phyloP scores from a whole-genome alignment of 2,797 vertebrate genomes.

The Dermochelys coriacea region DNA sequence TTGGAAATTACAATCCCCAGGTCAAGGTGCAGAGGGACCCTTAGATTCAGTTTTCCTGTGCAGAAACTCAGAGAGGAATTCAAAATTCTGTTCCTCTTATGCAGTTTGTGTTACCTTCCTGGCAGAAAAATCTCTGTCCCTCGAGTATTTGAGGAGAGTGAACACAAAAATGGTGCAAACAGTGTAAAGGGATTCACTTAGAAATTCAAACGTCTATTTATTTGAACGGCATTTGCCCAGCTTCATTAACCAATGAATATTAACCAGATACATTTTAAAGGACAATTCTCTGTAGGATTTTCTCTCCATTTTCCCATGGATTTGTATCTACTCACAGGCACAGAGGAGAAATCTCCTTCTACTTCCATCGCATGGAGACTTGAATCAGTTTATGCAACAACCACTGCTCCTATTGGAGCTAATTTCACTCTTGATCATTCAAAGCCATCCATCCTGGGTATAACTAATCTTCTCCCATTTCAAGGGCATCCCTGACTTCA shows the following conservation, averaged over 20 bases:
- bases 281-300: neutral
- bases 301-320: neutral
- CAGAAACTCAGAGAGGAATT: accelerated
- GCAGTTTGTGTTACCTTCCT: neutral
- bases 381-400: accelerated
- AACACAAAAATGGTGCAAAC: neutral
- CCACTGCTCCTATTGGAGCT: neutral
- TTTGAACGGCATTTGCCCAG: accelerated
- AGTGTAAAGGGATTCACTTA: accelerated
- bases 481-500: neutral
- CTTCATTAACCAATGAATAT: neutral
- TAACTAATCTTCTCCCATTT: neutral
- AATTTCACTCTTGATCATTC: neutral
- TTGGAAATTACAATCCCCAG: neutral
- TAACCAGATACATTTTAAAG: neutral
- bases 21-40: neutral
- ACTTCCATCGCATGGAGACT: accelerated
- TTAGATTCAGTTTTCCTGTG: neutral
- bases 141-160: neutral
- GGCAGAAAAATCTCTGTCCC: neutral
- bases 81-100: neutral
- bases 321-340: accelerated
- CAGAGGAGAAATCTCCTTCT: neutral
- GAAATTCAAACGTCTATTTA: neutral
- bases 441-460: accelerated